phyloP scores from a whole-genome alignment of 23 tunicate genomes.

The Phallusia fumigata region DNA sequence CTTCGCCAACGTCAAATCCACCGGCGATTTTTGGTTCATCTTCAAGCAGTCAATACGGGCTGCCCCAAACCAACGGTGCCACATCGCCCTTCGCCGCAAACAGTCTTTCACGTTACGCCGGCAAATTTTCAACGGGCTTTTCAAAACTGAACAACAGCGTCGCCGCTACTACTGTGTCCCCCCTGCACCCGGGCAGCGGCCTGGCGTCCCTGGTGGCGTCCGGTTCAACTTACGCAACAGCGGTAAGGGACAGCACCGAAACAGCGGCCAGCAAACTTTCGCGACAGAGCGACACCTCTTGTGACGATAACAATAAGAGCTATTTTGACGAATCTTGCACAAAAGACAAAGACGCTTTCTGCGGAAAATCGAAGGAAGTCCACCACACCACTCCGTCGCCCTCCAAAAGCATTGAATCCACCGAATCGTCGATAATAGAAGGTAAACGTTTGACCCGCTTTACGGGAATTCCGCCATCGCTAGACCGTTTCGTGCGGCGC shows the following conservation, averaged over 20 bases:
- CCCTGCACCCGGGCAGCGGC: slow-evolving; percentile 85
- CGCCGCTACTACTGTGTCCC: slow-evolving; percentile 21
- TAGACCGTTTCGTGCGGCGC: neutral
- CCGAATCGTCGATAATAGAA: slow-evolving; percentile 37
- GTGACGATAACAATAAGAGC: neutral
- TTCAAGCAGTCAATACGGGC: slow-evolving; percentile 34
- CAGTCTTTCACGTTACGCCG: slow-evolving; percentile 48
- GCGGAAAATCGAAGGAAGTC: neutral
- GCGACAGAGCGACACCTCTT: neutral
- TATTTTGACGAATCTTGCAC: neutral
- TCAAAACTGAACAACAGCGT: slow-evolving; percentile 27
- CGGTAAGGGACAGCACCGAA: slow-evolving; percentile 5
- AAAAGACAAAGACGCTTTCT: slow-evolving; percentile 6
- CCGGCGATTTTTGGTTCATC: slow-evolving; percentile 53
- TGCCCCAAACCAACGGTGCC: slow-evolving; percentile 32
- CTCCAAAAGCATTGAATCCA: slow-evolving; percentile 44
- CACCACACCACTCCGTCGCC: slow-evolving; percentile 36
- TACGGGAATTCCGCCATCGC: neutral
- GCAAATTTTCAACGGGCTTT: slow-evolving; percentile 47
- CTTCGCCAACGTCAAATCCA: slow-evolving; percentile 70
- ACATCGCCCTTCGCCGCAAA: slow-evolving; percentile 59
- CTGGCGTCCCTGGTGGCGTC: slow-evolving; percentile 86
- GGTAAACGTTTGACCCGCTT: slow-evolving; percentile 27
- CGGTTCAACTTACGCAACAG: slow-evolving; percentile 46
- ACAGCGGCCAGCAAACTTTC: neutral